Evolutionary conservation across 2,888 invertebrate genomes (phyloP), one percentile per base, ranked within the genome.

Genomic region (Octonoba sinensis): DNA sequence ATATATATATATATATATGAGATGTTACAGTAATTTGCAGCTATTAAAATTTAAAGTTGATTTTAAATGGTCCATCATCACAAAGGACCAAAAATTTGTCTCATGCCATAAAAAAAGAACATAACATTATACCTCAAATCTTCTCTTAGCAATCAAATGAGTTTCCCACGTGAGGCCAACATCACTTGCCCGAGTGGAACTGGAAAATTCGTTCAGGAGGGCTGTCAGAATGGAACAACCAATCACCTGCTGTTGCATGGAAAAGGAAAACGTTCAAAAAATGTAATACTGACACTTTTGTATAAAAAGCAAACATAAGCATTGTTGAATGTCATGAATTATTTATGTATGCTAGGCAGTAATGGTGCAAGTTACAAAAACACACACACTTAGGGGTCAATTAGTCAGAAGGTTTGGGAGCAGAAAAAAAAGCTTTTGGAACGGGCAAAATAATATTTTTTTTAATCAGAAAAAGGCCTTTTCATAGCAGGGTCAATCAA

Each of bases 121-220:
- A 11, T 18, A 8, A 60, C 56, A 64, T 62, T 20, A 77, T 86
- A 91, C 92, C 90, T 96, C 96, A 90, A 97, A 96, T 57, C 93
- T 92, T 86, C 92, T 93, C 88, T 96, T 96, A 46, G 94, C 93
- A 87, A 92, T 91, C 86, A 93, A 93, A 89, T 97, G 96, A 49
- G 93, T 92, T 88, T 95, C 95, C 94, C 95, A 96, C 59, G 95
- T 93, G 66, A 96, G 90, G 8, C 96, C 95, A 15, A 95, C 93
- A 89, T 95, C 95, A 47, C 95, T 93, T 1, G 96, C 94, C 87
- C 95, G 93, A 0, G 93, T 92, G 4, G 95, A 94, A 46, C 92
- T 94, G 12, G 95, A 93, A 90, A 95, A 96, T 88, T 96, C 96
- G 90, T 95, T 94, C 91, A 96, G 92, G 64, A 97, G 90, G 13